Conservation (phyloP, 1,140 invertebrate genomes). For the Drosophila sp. region DNA sequence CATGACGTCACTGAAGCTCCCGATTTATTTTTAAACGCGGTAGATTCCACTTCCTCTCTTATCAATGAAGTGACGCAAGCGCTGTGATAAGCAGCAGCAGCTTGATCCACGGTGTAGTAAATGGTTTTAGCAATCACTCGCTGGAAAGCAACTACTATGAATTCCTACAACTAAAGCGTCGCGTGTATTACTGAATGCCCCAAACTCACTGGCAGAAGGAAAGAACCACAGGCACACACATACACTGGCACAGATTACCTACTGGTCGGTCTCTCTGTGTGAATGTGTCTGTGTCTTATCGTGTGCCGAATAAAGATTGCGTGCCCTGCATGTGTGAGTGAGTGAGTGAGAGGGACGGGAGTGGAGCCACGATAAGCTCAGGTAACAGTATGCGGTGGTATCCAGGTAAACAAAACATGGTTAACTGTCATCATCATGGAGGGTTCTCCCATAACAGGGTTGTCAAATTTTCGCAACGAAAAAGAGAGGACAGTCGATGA, state of each 20-base stretch:
- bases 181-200: constrained; percentile 37
- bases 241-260: constrained; percentile 14
- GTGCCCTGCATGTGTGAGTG: background rate
- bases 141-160: too few species aligned
- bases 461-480: background rate
- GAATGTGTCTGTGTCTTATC: constrained; percentile 30
- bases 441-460: constrained; percentile 22
- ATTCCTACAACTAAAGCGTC: constrained; percentile 38
- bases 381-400: constrained; percentile 46
- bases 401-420: constrained; percentile 61
- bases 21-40: constrained; percentile 47
- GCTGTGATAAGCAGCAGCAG: constrained; percentile 27
- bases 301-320: constrained; percentile 3
- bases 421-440: constrained; percentile 17
- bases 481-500: background rate
- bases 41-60: constrained; percentile 52
- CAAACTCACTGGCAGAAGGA: constrained; percentile 26
- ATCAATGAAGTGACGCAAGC: constrained; percentile 51
- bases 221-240: constrained; percentile 29
- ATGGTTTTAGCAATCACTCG: too few species aligned
- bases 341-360: constrained; percentile 8
- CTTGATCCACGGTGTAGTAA: too few species aligned
- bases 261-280: constrained; percentile 2
- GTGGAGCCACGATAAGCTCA: constrained; percentile 63
- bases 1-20: constrained; percentile 53